These are phyloP conservation scores for Aurelia aurita DNA, from an alignment of 30 jellyfish, hydroid and myxozoan species.

Conservation along the genomic window DNA sequence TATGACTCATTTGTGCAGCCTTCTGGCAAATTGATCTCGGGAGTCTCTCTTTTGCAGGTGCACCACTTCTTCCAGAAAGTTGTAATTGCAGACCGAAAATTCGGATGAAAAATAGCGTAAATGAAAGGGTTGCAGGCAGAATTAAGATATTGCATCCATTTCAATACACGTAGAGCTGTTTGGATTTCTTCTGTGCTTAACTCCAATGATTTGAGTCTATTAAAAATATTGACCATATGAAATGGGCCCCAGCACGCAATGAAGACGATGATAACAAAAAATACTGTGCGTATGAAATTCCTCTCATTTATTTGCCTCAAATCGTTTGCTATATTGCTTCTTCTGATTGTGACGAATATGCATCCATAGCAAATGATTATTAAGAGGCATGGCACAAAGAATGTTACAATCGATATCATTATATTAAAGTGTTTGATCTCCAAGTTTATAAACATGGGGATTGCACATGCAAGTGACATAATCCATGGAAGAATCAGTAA, in stretches of 20 bases:
- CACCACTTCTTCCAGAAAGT: no score
- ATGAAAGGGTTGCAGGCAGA: conserved; percentile 46
- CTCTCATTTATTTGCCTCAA: background rate
- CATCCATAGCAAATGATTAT: background rate
- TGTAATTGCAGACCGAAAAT: no score
- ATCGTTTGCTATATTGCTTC: background rate
- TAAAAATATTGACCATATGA: background rate
- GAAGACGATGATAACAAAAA: background rate
- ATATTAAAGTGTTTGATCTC: background rate
- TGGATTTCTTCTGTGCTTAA: background rate
- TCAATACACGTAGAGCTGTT: background rate
- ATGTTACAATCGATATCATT: background rate
- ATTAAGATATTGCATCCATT: conserved; percentile 11
- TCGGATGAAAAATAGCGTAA: conserved; percentile 19
- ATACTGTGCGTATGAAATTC: background rate
- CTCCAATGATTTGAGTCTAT: background rate
- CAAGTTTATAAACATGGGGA: background rate
- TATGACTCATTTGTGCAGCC: no score
- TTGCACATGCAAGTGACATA: background rate
- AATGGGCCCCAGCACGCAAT: background rate
- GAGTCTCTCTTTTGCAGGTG: no score
- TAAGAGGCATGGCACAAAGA: background rate
- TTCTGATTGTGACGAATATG: background rate
- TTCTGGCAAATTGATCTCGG: no score
- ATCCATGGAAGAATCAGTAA: background rate